Evolutionary conservation across 2,888 invertebrate genomes (phyloP).

Genomic region (Dicyrtoma fusca): DNA sequence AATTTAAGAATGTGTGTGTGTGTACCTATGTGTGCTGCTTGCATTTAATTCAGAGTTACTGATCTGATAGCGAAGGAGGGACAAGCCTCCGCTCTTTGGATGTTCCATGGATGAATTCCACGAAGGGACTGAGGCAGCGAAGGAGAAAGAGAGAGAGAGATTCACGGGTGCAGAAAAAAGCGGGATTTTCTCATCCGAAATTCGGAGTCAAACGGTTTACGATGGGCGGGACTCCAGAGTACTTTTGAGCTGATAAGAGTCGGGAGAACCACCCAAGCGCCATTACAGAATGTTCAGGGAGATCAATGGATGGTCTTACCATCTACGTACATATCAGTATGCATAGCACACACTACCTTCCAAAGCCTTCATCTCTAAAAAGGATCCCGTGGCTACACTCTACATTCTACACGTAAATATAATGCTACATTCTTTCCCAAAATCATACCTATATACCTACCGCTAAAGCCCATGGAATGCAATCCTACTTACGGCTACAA

Average conservation of each 20-base stretch:
- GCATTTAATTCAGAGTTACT: neutral
- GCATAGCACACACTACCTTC: too few species aligned
- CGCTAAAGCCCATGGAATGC: too few species aligned
- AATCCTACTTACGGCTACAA: too few species aligned
- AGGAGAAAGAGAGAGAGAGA: slow-evolving; percentile 13
- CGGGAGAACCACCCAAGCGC: slow-evolving; percentile 55
- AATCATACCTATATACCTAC: too few species aligned
- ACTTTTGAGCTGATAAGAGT: slow-evolving; percentile 48
- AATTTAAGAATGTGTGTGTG: too few species aligned
- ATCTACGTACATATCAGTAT: neutral
- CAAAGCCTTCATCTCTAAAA: too few species aligned
- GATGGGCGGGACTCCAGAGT: slow-evolving; percentile 45
- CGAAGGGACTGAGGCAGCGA: slow-evolving; percentile 13
- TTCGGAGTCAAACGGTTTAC: slow-evolving; percentile 46
- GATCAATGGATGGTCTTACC: slow-evolving; percentile 21
- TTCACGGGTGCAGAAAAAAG: slow-evolving; percentile 40
- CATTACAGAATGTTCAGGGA: slow-evolving; percentile 53
- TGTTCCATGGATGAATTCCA: slow-evolving; percentile 8
- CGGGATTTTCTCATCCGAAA: slow-evolving; percentile 51
- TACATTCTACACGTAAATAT: neutral
- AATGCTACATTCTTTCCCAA: neutral
- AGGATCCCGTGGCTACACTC: neutral
- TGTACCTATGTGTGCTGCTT: neutral
- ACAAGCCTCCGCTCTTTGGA: neutral
- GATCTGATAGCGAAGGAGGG: neutral